phyloP scores from a whole-genome alignment of 2,113 vertebrate genomes.

The Calidris pygmaea region DNA sequence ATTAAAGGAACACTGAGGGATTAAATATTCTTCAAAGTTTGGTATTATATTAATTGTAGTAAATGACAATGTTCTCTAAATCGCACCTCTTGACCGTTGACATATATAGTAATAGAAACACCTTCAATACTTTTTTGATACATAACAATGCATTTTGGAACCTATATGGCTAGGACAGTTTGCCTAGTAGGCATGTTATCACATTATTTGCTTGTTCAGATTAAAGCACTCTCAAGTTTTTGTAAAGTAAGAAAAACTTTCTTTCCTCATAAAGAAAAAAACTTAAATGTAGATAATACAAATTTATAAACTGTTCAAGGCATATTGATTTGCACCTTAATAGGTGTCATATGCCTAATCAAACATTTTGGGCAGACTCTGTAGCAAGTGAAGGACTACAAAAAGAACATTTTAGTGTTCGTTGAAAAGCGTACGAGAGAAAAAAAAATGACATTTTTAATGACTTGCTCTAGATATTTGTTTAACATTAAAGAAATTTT shows the following conservation, averaged over 20 bases:
- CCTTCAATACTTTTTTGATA: not conserved
- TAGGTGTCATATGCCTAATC: not conserved
- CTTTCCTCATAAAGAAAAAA: not conserved
- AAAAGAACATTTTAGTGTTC: not conserved
- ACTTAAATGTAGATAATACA: not conserved
- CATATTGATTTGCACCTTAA: not conserved
- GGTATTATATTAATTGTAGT: not conserved
- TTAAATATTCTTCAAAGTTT: not conserved
- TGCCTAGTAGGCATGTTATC: not conserved
- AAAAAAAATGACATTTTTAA: not conserved
- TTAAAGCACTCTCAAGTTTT: not conserved
- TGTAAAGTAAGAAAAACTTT: not conserved
- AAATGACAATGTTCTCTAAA: not conserved
- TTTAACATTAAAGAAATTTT: not conserved
- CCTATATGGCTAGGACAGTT: not conserved
- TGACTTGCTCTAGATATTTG: not conserved
- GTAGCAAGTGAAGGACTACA: not conserved
- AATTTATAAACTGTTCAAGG: not conserved
- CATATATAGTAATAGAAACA: not conserved
- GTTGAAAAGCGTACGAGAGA: not conserved
- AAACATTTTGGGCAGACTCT: not conserved
- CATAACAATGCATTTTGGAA: not conserved
- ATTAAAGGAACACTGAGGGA: not conserved
- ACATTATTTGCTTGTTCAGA: not conserved
- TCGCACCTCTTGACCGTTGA: not conserved